A percentile compares a stretch with the other conserved stretches of the same genome.
phyloP scores from a whole-genome alignment of 2,797 vertebrate species.

The Rhinoraja longicauda region DNA sequence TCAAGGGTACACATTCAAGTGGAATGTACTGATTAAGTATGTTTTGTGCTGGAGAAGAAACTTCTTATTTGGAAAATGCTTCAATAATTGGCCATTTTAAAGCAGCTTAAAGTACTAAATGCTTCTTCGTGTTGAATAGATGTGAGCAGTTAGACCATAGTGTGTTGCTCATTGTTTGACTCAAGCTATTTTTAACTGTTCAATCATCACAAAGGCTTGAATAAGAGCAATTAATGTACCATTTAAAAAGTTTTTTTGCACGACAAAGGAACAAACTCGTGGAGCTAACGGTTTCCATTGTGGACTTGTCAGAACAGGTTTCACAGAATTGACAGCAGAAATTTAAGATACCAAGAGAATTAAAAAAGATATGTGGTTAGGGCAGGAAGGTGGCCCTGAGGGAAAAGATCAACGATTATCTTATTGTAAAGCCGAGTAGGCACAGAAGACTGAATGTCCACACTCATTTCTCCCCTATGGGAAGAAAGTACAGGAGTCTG shows the following conservation, averaged over 20 bases:
- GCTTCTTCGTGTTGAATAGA: neutral
- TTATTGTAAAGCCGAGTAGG: too few species aligned
- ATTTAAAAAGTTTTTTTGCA: conserved; percentile 19
- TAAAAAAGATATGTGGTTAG: too few species aligned
- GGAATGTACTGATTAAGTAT: conserved; percentile 23
- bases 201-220: neutral
- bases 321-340: neutral
- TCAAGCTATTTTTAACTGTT: neutral
- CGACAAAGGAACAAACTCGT: neutral
- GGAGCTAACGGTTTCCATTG: neutral
- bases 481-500: too few species aligned
- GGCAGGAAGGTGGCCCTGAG: too few species aligned
- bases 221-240: neutral
- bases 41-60: neutral
- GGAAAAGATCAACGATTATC: too few species aligned
- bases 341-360: neutral
- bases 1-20: conserved; percentile 42
- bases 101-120: conserved; percentile 2
- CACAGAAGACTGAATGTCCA: too few species aligned
- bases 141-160: neutral
- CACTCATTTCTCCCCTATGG: too few species aligned
- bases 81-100: neutral
- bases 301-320: neutral
- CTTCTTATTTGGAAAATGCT: neutral
- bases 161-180: conserved; percentile 1